Evolutionary conservation across 2,888 invertebrate species (phyloP).

Genomic region (Hydriomena furcata): DNA sequence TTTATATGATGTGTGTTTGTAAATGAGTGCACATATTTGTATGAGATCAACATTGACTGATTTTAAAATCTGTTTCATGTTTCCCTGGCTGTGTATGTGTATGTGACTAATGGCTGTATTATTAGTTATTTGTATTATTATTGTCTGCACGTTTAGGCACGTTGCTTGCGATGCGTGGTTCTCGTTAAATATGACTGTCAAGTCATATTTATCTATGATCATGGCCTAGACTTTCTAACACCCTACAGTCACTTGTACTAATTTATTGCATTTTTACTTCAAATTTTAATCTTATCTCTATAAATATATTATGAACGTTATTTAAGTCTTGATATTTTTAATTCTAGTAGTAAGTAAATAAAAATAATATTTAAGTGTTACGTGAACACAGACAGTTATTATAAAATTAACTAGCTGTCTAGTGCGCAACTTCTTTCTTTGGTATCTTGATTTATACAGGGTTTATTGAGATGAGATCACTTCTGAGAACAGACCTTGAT

Average conservation of each 20-base stretch:
- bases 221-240: no score
- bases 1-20: neutral
- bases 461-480: no score
- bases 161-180: neutral
- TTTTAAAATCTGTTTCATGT: neutral
- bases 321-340: slow-evolving; percentile 4
- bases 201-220: neutral
- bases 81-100: neutral
- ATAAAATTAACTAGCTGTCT: neutral
- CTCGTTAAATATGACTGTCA: neutral
- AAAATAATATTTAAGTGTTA: neutral
- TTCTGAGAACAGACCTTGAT: no score
- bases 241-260: no score
- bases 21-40: neutral
- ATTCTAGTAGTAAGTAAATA: slow-evolving; percentile 7
- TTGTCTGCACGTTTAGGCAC: no score
- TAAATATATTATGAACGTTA: neutral
- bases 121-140: no score
- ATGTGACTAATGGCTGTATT: no score
- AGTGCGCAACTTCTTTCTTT: no score
- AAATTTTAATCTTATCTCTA: neutral
- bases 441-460: no score
- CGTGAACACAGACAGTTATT: neutral
- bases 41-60: neutral
- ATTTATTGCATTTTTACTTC: no score